phyloP scores from a whole-genome alignment of 2,797 vertebrate genomes.

The Dryobates pubescens region DNA sequence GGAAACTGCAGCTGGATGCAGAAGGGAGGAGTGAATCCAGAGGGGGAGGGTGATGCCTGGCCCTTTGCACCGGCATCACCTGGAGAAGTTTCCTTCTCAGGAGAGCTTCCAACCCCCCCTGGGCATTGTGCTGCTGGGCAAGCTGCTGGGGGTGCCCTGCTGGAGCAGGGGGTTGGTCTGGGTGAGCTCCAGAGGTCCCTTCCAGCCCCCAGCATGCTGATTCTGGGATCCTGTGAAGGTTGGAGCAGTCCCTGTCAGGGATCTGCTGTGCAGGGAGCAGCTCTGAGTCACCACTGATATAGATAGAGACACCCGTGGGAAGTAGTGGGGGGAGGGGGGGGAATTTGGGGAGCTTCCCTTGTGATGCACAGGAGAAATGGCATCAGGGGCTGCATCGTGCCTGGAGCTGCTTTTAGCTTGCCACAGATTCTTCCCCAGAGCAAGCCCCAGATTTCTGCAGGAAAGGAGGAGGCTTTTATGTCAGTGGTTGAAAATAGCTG shows the following conservation, averaged over 20 bases:
- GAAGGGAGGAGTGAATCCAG: not conserved
- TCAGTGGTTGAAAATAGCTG: not conserved
- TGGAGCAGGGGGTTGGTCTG: too few species aligned
- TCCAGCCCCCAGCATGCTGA: too few species aligned
- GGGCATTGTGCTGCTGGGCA: too few species aligned
- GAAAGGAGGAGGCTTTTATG: not conserved
- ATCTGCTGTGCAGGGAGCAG: slow-evolving; percentile 4
- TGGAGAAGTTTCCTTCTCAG: too few species aligned
- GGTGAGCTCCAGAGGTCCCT: too few species aligned
- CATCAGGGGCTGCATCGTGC: slow-evolving; percentile 13
- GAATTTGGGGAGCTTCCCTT: slow-evolving; percentile 25
- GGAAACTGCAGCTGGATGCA: rapidly evolving
- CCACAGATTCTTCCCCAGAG: not conserved
- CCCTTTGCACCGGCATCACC: not conserved
- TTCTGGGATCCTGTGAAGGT: not conserved
- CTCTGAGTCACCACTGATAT: slow-evolving; percentile 48
- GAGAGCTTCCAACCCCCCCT: too few species aligned
- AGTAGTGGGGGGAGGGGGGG: not conserved
- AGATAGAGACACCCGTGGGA: slow-evolving; percentile 58
- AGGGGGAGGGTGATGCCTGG: not conserved
- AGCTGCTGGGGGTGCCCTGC: too few species aligned
- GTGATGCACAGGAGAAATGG: slow-evolving; percentile 15
- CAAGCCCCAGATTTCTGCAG: not conserved
- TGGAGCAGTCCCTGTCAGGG: not conserved
- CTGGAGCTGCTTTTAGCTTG: not conserved